A percentile compares a stretch with the other conserved stretches of the same genome.
These are phyloP conservation scores for Lynx canadensis DNA, from an alignment of 2,113 vertebrate species.

Conservation along the genomic window DNA sequence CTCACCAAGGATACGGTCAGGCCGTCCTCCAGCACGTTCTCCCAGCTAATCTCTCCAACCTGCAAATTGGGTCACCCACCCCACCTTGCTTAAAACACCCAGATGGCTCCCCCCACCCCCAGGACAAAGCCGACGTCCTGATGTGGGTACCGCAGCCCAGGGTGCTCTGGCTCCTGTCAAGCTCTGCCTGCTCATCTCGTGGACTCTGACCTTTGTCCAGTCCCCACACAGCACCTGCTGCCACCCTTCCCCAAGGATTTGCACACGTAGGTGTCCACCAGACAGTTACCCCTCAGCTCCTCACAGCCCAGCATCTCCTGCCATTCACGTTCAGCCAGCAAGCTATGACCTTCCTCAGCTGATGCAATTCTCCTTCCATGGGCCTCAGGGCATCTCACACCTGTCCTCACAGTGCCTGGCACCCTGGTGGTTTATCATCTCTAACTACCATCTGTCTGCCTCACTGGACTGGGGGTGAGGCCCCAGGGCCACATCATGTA, in stretches of 20 bases:
- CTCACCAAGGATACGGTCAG: accelerated
- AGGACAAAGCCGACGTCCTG: accelerated
- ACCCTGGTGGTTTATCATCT: not conserved
- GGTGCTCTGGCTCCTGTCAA: not conserved
- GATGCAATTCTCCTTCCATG: not conserved
- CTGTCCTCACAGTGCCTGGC: accelerated
- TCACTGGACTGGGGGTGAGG: not conserved
- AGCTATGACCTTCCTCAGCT: not conserved
- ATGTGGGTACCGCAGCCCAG: accelerated
- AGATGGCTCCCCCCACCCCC: accelerated
- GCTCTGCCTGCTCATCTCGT: too few relatives aligned
- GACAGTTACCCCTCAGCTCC: not conserved
- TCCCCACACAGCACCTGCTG: not conserved
- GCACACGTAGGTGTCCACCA: accelerated
- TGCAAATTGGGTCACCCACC: not conserved
- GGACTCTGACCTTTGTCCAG: not conserved
- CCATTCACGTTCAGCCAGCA: accelerated
- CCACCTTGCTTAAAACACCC: not conserved
- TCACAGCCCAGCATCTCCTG: accelerated
- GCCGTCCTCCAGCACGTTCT: not conserved
- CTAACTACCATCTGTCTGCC: not conserved
- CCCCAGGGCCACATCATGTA: not conserved
- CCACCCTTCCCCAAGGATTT: not conserved
- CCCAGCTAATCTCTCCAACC: not conserved
- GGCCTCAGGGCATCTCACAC: too few relatives aligned